A percentile compares a stretch with the other conserved stretches of the same genome.
These are phyloP conservation scores for Vespertilio murinus DNA, from an alignment of 2,797 vertebrate species.

Conservation along the genomic window DNA sequence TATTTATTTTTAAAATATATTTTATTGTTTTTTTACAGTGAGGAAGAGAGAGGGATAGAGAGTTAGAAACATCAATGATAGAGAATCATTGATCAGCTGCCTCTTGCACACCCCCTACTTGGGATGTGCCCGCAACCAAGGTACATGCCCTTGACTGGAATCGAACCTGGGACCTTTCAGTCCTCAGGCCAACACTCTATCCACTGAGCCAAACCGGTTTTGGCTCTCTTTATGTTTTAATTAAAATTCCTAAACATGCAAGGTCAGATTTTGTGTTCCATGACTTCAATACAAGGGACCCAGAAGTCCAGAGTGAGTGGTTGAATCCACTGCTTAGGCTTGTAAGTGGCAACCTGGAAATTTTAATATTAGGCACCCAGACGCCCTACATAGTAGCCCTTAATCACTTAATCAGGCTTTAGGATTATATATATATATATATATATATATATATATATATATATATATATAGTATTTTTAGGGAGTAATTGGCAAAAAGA, in stretches of 20 bases:
- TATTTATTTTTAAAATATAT: no score
- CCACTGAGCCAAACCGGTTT: no score
- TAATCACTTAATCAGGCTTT: neutral
- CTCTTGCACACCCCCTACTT: no score
- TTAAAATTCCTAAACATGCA: neutral
- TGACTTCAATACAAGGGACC: neutral
- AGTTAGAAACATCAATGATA: no score
- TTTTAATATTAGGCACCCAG: neutral
- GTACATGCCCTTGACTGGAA: no score
- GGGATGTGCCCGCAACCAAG: no score
- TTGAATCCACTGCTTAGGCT: neutral
- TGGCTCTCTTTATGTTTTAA: fast-evolving
- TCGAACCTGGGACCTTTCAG: no score
- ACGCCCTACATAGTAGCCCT: neutral
- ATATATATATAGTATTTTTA: neutral
- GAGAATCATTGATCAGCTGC: no score
- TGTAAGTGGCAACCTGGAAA: neutral
- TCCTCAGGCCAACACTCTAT: no score
- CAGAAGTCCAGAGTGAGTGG: neutral
- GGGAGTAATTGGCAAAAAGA: neutral
- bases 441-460: no score
- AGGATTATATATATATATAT: neutral
- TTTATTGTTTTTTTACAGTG: no score
- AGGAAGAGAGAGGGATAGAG: no score
- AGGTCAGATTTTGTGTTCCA: neutral